phyloP scores from a whole-genome alignment of 2,113 vertebrate genomes.

The Odontesthes bonariensis region DNA sequence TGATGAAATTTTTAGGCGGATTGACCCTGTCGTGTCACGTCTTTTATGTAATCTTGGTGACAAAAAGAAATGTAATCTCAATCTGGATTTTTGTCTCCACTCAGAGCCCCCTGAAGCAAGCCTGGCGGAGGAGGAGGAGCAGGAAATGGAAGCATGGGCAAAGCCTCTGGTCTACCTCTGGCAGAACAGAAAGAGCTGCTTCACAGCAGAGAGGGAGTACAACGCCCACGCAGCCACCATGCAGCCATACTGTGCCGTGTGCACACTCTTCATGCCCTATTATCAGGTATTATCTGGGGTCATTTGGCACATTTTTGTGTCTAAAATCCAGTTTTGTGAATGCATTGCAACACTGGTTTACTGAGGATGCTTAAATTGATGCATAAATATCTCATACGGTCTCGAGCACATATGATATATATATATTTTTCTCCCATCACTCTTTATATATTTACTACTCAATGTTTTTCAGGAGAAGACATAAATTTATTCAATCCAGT shows the following conservation, averaged over 20 bases:
- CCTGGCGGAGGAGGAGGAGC: slow-evolving; percentile 83
- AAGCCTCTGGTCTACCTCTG: slow-evolving; percentile 92
- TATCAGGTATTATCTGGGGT: slow-evolving; percentile 85
- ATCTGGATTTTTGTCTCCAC: slow-evolving; percentile 34
- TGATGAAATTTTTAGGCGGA: background rate
- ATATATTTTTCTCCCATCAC: background rate
- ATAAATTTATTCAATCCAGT: too few species aligned
- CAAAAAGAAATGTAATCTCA: background rate
- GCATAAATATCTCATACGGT: background rate
- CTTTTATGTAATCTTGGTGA: background rate
- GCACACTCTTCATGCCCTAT: slow-evolving; percentile 95
- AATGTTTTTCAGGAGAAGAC: background rate
- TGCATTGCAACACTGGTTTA: too few species aligned
- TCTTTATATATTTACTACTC: background rate
- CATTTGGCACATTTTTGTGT: background rate
- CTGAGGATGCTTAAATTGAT: too few species aligned
- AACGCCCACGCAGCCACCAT: slow-evolving; percentile 86
- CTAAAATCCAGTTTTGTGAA: background rate
- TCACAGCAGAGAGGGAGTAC: slow-evolving; percentile 91
- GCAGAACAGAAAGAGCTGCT: slow-evolving; percentile 87
- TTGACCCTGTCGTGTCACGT: background rate
- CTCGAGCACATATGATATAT: background rate
- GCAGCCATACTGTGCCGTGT: slow-evolving; percentile 92
- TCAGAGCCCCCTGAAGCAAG: slow-evolving; percentile 86
- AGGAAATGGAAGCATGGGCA: slow-evolving; percentile 92